These are phyloP conservation scores for Catocala sponsa DNA, from an alignment of 2,888 invertebrate genomes.

Conservation along the genomic window DNA sequence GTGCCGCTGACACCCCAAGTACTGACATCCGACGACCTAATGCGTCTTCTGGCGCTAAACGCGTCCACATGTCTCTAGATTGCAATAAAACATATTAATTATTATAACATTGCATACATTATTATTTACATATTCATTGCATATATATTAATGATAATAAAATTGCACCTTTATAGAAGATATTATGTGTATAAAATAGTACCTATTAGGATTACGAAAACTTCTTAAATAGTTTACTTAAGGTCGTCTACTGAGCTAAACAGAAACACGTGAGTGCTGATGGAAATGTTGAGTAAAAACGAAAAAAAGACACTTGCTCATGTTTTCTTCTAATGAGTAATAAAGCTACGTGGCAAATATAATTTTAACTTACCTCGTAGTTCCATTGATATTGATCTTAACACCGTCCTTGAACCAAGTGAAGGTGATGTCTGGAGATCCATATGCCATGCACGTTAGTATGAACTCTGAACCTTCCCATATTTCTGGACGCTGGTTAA, in stretches of 20 bases:
- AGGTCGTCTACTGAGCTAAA: too few species aligned
- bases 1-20: slow-evolving; percentile 91
- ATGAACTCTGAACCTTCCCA: slow-evolving; percentile 93
- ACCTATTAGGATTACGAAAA: too few species aligned
- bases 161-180: too few species aligned
- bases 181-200: too few species aligned
- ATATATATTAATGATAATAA: too few species aligned
- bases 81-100: not conserved
- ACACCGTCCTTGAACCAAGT: slow-evolving; percentile 95
- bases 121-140: too few species aligned
- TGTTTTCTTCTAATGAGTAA: not conserved
- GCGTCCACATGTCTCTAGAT: slow-evolving; percentile 90
- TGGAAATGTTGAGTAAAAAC: too few species aligned
- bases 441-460: slow-evolving; percentile 93
- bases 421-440: slow-evolving; percentile 92
- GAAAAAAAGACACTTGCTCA: too few species aligned
- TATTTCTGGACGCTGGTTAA: slow-evolving; percentile 84
- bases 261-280: too few species aligned
- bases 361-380: slow-evolving; percentile 87
- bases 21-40: slow-evolving; percentile 89
- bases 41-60: slow-evolving; percentile 86
- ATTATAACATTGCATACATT: too few species aligned
- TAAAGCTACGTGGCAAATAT: not conserved
- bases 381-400: slow-evolving; percentile 91
- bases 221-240: too few species aligned